These are phyloP conservation scores for Spondyliosoma cantharus DNA, from an alignment of 2,797 vertebrate genomes.

Conservation along the genomic window DNA sequence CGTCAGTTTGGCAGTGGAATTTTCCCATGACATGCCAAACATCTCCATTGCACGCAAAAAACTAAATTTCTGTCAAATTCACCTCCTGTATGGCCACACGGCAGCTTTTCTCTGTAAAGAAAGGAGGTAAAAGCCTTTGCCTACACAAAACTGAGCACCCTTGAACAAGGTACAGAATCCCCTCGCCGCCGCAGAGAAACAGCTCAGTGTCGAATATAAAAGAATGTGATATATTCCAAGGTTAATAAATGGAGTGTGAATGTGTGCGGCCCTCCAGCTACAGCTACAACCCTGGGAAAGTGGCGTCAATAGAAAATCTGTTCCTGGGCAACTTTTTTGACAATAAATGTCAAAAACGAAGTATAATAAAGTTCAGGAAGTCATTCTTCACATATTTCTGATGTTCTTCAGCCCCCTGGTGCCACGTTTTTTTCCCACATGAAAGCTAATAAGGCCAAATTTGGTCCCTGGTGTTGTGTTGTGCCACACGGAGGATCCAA, in stretches of 20 bases:
- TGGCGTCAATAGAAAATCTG: constrained; percentile 47
- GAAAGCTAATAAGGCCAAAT: constrained; percentile 35
- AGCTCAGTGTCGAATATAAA: constrained; percentile 43
- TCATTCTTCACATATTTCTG: constrained; percentile 29
- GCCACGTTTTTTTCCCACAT: background rate
- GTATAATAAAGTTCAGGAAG: constrained; percentile 51
- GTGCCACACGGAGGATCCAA: background rate
- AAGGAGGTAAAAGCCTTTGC: constrained; percentile 18
- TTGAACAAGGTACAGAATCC: constrained; percentile 38
- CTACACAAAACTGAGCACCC: constrained; percentile 14
- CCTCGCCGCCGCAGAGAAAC: constrained; percentile 24
- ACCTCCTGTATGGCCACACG: background rate
- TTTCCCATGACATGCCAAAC: background rate
- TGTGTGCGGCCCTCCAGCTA: constrained; percentile 33
- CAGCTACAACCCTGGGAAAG: constrained; percentile 26
- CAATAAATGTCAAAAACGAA: constrained; percentile 56
- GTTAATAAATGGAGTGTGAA: constrained; percentile 42
- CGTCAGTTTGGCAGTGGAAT: constrained; percentile 15
- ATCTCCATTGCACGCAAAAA: background rate
- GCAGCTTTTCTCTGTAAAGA: constrained; percentile 12
- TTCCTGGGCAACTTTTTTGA: constrained; percentile 42
- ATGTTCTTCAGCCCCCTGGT: constrained; percentile 24
- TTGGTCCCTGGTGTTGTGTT: background rate
- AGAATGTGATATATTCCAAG: constrained; percentile 50
- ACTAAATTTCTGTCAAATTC: constrained; percentile 1